phyloP scores from a whole-genome alignment of 2,797 vertebrate genomes.

The Neoniphon sammara region DNA sequence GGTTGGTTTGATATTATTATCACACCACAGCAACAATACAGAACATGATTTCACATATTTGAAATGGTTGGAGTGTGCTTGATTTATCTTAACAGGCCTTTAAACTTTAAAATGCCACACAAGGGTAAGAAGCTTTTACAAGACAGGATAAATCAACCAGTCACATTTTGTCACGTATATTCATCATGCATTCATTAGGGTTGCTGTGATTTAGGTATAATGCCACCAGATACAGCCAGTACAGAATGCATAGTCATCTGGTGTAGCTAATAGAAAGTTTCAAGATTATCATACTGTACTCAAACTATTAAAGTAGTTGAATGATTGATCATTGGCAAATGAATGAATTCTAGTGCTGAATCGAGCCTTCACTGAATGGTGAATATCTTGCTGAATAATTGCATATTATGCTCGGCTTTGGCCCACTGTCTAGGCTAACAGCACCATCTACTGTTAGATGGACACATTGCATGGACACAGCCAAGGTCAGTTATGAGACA shows the following conservation, averaged over 20 bases:
- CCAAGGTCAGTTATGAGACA: neutral
- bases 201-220: neutral
- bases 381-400: neutral
- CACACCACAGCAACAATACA: neutral
- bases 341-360: constrained; percentile 40
- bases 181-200: too few species aligned
- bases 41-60: neutral
- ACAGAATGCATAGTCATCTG: neutral
- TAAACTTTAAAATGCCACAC: neutral
- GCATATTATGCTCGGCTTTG: neutral
- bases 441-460: constrained; percentile 41
- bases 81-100: neutral
- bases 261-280: neutral
- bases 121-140: too few species aligned
- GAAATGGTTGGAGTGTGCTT: neutral
- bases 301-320: constrained; percentile 39
- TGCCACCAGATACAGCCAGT: neutral
- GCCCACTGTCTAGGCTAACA: constrained; percentile 14
- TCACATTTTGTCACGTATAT: too few species aligned
- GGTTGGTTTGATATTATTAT: neutral
- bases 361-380: constrained; percentile 2
- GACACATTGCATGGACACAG: constrained; percentile 8
- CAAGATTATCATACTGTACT: neutral
- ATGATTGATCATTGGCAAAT: constrained; percentile 35
- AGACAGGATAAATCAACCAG: too few species aligned